Evolutionary conservation across 2,888 invertebrate species (phyloP), one percentile per base, ranked within the genome.

Genomic region (Hybos culiciformis): DNA sequence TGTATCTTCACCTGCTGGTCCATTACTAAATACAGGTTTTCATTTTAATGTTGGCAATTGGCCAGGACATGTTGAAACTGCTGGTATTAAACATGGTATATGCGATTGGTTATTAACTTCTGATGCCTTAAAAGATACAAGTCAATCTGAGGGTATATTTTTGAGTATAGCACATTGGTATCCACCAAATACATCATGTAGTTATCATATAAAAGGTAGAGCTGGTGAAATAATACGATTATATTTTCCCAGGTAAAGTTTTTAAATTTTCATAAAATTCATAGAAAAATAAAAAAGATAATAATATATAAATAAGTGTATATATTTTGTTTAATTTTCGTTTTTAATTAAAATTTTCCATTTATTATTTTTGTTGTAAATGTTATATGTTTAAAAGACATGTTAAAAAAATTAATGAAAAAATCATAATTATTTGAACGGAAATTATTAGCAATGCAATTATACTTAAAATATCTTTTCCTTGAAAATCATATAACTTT

Each of bases 11-110:
- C 83, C 86, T 29, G 88, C 88, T 53, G 88, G 90, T 33, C 91
- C 91, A 0, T 70, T 92, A 17, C 72, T 91, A 39, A 91, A 91
- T 63, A 91, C 90, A 0, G 92, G 91, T 5, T 92, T 92, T 63
- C 91, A 91, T 67, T 91, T 92, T 70, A 91, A 91, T 68, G 91
- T 91, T 40, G 90, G 90, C 50, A 88, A 87, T 66, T 90, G 88
- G 88, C 90, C 90, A 0, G 90, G 90, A 0, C 87, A 88, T 64
- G 87, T 88, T 39, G 87, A 90, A 58, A 87, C 88, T 0, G 84
- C 86, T 0, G 88, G 90, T 2, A 83, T 83, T 24, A 77, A 81
- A 52, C 84, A 86, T 47, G 86, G 88, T 5, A 83, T 83, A 37
- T 90, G 90, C 59, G 86, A 88, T 63, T 90, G 90, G 90, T 68